These are phyloP conservation scores for Aurelia coerulea DNA, from an alignment of 30 jellyfish, hydroid and myxozoan genomes.

Conservation along the genomic window DNA sequence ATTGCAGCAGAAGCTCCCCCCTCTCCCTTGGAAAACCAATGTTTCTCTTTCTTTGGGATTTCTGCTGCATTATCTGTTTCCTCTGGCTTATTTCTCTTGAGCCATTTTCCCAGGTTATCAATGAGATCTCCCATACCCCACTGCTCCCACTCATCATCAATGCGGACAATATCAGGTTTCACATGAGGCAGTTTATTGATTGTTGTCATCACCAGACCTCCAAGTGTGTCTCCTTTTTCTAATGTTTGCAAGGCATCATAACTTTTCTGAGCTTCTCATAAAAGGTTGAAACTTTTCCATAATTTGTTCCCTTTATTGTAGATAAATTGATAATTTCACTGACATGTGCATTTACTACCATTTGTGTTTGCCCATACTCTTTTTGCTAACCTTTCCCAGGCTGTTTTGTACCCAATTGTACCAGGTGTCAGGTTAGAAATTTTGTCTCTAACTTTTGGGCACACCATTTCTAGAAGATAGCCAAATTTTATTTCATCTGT, in stretches of 20 bases:
- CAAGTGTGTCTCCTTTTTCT: not conserved
- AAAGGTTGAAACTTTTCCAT: conserved; percentile 4
- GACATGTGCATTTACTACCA: conserved; percentile 53
- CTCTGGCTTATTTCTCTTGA: too few relatives aligned
- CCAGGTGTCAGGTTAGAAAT: conserved; percentile 47
- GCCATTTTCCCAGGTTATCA: too few relatives aligned
- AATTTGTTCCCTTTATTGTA: too few relatives aligned
- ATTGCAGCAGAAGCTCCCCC: too few relatives aligned
- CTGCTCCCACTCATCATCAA: too few relatives aligned
- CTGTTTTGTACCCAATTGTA: conserved; percentile 57
- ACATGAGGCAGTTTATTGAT: too few relatives aligned
- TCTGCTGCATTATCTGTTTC: too few relatives aligned
- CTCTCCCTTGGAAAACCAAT: too few relatives aligned
- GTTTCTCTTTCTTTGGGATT: too few relatives aligned
- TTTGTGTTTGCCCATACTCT: conserved; percentile 52
- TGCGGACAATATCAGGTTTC: too few relatives aligned
- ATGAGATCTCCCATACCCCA: too few relatives aligned
- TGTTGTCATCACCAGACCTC: too few relatives aligned
- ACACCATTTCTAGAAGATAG: conserved; percentile 1
- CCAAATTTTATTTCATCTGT: conserved; percentile 59
- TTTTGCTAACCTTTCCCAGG: conserved; percentile 53
- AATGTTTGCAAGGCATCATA: conserved; percentile 46
- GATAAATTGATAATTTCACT: conserved; percentile 28
- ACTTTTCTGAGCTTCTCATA: conserved; percentile 53
- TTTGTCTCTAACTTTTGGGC: conserved; percentile 18